A percentile compares a stretch with the other conserved stretches of the same genome.
phyloP scores from a whole-genome alignment of 2,113 vertebrate species.

The Rhineura floridana region DNA sequence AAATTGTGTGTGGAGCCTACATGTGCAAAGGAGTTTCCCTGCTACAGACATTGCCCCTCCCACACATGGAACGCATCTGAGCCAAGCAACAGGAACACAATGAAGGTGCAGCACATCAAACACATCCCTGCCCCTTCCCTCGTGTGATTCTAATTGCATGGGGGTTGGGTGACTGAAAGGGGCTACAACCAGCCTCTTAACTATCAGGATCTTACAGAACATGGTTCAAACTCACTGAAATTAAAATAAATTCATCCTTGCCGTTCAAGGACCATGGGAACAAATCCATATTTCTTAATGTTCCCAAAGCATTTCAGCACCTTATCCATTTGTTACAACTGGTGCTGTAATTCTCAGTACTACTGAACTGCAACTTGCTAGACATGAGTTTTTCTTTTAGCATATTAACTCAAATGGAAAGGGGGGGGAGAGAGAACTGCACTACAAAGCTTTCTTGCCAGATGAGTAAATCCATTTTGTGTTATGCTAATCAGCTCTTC shows the following conservation, averaged over 20 bases:
- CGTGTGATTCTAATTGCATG: no score
- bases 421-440: not conserved
- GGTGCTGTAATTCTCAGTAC: conserved; percentile 7
- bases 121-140: no score
- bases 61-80: no score
- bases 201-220: conserved; percentile 34
- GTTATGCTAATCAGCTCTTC: conserved; percentile 21
- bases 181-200: conserved; percentile 21
- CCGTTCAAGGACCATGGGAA: conserved; percentile 33
- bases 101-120: no score
- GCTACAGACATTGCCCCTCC: no score
- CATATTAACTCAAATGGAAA: not conserved
- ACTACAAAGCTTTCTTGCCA: conserved; percentile 16
- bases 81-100: no score
- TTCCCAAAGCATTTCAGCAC: not conserved
- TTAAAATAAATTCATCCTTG: conserved; percentile 35
- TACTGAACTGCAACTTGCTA: not conserved
- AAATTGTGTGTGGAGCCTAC: no score
- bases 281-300: conserved; percentile 1
- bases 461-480: conserved; percentile 16
- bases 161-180: no score
- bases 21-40: no score
- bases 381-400: not conserved
- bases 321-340: not conserved
- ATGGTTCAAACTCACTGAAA: conserved; percentile 24